Conservation (phyloP, 2,797 vertebrate genomes). For the Pagetopsis macropterus region DNA sequence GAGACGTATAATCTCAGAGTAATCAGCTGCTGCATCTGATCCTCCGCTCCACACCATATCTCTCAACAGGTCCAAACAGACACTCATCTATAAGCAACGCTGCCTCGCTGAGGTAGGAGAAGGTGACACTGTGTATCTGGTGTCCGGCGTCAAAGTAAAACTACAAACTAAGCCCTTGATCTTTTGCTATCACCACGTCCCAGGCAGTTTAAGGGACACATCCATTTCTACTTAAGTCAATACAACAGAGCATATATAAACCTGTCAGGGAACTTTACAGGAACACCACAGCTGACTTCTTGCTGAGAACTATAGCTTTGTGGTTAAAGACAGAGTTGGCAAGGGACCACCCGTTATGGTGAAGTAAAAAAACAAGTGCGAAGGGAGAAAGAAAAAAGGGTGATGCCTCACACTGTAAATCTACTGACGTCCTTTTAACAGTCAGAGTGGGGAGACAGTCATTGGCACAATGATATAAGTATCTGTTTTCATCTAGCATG, state of each 20-base stretch:
- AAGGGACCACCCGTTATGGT: slow-evolving; percentile 47
- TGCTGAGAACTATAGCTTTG: slow-evolving; percentile 68
- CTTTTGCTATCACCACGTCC: slow-evolving; percentile 21
- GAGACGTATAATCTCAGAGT: slow-evolving; percentile 76
- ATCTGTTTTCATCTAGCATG: slow-evolving; percentile 72
- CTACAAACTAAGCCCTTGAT: slow-evolving; percentile 12
- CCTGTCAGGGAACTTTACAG: slow-evolving; percentile 61
- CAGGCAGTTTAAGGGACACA: slow-evolving; percentile 17
- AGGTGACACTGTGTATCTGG: slow-evolving; percentile 29
- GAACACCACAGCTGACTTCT: slow-evolving; percentile 66
- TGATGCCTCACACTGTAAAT: slow-evolving; percentile 48
- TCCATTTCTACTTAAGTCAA: slow-evolving; percentile 46
- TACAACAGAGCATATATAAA: slow-evolving; percentile 58
- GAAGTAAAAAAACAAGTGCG: slow-evolving; percentile 31
- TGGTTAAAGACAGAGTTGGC: slow-evolving; percentile 52
- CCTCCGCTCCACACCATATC: slow-evolving; percentile 63
- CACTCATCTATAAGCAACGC: slow-evolving; percentile 63
- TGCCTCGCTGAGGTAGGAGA: slow-evolving; percentile 22
- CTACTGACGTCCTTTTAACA: slow-evolving; percentile 32
- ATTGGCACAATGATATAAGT: slow-evolving; percentile 55
- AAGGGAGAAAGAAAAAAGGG: slow-evolving; percentile 6
- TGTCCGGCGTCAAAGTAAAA: slow-evolving; percentile 32
- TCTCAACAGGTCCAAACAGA: slow-evolving; percentile 76
- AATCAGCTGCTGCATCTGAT: slow-evolving; percentile 79
- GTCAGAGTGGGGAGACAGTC: slow-evolving; percentile 38